Base-by-base conservation (phyloP, 2,888 invertebrate species). In the Tachina lurida region DNA sequence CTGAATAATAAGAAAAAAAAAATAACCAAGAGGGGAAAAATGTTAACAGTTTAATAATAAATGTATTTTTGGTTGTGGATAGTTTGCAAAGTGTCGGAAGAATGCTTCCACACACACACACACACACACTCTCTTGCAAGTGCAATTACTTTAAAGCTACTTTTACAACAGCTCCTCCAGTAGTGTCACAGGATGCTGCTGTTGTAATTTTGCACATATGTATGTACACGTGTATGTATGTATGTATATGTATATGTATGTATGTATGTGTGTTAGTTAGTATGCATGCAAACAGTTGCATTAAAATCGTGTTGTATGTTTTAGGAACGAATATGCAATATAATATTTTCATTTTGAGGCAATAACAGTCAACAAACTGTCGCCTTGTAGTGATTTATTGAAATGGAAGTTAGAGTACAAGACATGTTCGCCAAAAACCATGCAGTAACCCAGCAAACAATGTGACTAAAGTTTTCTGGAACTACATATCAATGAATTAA, bases 341-440 rank as follows among this genome's bases (percentile, higher is more conserved):
- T 84, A 84, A 88, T 88, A 86, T 87, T 88, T 88, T 87, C 87
- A 88, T 86, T 88, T 87, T 60, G 84, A 88, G 87, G 88, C 88
- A 88, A 88, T 88, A 88, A 88, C 88, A 84, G 88, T 88, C 88
- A 88, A 86, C 87, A 87, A 87, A 86, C 84, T 88, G 87, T 88
- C 88, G 80, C 76, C 84, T 87, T 76, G 58, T 84, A 73, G 87
- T 87, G 88, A 88, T 88, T 88, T 88, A 88, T 88, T 79, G 84
- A 86, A 76, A 83, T 79, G 71, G 75, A 79, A 86, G 71, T 86
- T 79, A 63, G 54, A 76, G 63, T 45, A 73, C 62, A 68, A 62
- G 60, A 78, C 17, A 62, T 52, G 22, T 31, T 22, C 13, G 5
- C 8, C 15, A 52, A 60, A 49, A 58, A 10, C 8, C 3, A 49